These are phyloP conservation scores for Eulacestoma nigropectus DNA, from an alignment of 2,113 vertebrate species.

Conservation along the genomic window DNA sequence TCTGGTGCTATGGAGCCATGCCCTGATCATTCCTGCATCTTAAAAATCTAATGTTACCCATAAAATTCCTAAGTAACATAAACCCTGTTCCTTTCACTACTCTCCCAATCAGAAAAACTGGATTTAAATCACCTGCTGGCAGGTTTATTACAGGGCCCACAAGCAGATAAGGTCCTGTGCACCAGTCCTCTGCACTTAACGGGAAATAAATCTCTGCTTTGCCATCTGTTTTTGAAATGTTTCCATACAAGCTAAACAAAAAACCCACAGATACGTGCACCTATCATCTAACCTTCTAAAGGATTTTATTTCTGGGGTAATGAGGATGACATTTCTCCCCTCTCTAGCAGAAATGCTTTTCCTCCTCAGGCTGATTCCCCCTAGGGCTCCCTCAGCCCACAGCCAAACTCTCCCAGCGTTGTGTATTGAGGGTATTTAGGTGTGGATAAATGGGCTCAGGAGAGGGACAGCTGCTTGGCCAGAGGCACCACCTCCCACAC, in stretches of 20 bases:
- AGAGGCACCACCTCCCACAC: background rate
- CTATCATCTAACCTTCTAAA: background rate
- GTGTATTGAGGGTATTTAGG: background rate
- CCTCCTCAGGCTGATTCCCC: background rate
- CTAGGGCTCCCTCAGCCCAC: background rate
- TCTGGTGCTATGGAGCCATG: background rate
- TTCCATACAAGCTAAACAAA: slow-evolving; percentile 5
- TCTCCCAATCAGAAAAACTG: slow-evolving; percentile 38
- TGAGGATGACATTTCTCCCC: background rate
- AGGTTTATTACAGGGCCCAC: slow-evolving; percentile 55
- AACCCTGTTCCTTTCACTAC: background rate
- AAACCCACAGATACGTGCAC: background rate
- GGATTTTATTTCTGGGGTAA: background rate
- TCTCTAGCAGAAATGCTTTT: background rate
- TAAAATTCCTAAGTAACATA: slow-evolving; percentile 38
- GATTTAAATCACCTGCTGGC: slow-evolving; percentile 58
- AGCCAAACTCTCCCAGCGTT: fast-evolving
- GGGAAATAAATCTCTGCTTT: slow-evolving; percentile 28
- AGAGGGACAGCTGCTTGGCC: background rate
- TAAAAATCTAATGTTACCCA: slow-evolving; percentile 5
- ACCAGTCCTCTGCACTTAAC: slow-evolving; percentile 46
- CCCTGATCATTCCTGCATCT: slow-evolving; percentile 1
- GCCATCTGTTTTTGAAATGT: slow-evolving; percentile 37
- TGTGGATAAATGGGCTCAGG: background rate
- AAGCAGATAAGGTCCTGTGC: slow-evolving; percentile 53